phyloP scores from a whole-genome alignment of 2,888 invertebrate genomes.

The Lottia gigantea region DNA sequence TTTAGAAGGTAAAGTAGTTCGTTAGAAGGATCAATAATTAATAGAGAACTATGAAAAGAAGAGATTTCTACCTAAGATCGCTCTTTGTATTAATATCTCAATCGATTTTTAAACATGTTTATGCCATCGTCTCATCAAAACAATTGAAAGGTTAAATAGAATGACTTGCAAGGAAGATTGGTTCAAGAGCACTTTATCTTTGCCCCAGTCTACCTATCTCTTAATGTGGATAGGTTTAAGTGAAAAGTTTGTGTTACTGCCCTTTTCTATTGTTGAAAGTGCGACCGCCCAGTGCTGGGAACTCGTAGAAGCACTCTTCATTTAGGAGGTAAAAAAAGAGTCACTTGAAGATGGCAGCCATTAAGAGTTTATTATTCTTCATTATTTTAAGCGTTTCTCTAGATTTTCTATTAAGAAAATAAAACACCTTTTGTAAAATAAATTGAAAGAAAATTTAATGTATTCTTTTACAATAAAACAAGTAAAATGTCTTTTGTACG shows the following conservation, averaged over 20 bases:
- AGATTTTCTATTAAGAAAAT: background rate
- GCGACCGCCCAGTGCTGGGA: background rate
- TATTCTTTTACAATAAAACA: background rate
- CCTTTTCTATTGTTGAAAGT: background rate
- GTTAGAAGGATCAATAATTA: background rate
- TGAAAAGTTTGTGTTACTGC: constrained; percentile 7
- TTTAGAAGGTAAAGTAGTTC: background rate
- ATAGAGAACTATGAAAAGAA: background rate
- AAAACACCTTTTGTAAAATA: constrained; percentile 1
- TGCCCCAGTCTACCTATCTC: background rate
- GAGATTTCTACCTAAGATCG: background rate
- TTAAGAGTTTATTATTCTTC: background rate
- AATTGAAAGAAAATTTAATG: background rate
- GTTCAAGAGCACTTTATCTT: too few species aligned
- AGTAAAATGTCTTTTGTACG: background rate
- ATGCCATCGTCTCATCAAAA: background rate
- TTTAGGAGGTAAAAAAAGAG: too few species aligned
- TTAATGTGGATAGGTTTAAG: constrained; percentile 2
- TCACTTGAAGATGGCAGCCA: too few species aligned
- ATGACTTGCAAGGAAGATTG: background rate
- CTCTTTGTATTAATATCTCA: background rate
- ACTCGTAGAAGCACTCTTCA: background rate
- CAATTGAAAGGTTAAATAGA: constrained; percentile 7
- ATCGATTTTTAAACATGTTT: background rate
- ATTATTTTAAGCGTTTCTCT: background rate